Evolutionary conservation across 2,113 vertebrate genomes (phyloP).

Genomic region (Aviceda subcristata): DNA sequence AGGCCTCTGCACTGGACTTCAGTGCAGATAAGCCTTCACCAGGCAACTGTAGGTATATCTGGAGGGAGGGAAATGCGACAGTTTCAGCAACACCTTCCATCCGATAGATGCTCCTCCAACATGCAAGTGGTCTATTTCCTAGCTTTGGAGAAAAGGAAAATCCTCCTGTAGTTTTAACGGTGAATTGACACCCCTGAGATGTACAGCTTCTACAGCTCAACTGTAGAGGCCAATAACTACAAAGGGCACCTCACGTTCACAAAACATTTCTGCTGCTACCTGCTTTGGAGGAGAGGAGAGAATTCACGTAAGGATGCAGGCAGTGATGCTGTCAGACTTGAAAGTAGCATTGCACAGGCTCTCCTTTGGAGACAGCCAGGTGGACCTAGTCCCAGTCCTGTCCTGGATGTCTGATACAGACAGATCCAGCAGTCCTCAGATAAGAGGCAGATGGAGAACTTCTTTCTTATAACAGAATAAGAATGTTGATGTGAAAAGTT

Average conservation of each 20-base stretch:
- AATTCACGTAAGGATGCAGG: neutral
- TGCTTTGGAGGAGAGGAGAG: neutral
- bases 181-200: neutral
- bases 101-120: neutral
- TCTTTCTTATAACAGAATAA: neutral
- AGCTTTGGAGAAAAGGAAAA: neutral
- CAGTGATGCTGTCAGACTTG: neutral
- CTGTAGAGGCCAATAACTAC: neutral
- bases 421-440: neutral
- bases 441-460: neutral
- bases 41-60: neutral
- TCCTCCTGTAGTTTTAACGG: neutral
- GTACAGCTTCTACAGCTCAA: neutral
- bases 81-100: neutral
- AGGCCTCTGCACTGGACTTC: neutral
- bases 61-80: neutral
- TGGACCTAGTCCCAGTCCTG: neutral
- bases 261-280: neutral
- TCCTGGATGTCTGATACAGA: neutral
- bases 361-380: neutral
- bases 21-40: neutral
- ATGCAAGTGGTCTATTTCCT: neutral
- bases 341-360: neutral
- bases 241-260: neutral
- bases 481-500: neutral